Base-by-base conservation (phyloP, 1,140 invertebrate genomes). In the Aphelenchoides avenae region DNA sequence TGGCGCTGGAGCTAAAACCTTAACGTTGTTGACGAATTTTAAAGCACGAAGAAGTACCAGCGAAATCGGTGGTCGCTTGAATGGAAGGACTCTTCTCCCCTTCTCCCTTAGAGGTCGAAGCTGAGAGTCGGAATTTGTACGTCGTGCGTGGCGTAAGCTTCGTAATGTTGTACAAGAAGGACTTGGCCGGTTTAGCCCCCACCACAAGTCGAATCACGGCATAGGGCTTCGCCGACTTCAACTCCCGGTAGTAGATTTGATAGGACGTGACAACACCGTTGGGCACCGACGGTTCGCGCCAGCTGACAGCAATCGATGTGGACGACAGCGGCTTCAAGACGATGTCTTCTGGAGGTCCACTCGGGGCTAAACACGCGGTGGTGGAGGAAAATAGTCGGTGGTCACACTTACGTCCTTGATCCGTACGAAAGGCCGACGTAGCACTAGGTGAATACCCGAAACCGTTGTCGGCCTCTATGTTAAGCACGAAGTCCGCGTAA, bases 391-490 rank as follows among this genome's bases (percentile, higher is more conserved):
- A 15, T 61, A 1, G 15, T 3, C 7, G 18, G 13, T 61, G 15
- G n/a, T 67, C 11, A n/a, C 30, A 33, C 18, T 6, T 57, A 71
- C 65, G 50, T 30, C 50, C 53, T 34, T 71, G 39, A 20, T 73
- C 73, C 5, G 72, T 73, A 3, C 52, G 39, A 36, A 73, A 73
- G 5, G 39, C 33, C 6, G 50, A 41, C 29, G 57, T 66, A 5
- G 52, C 61, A 15, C 48, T 46, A 3, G 73, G 73, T 46, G 70
- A 71, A 50, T 68, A 75, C n/a, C 72, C 72, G 52, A 74, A 76
- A 27, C 57, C 55, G 42, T 74, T 74, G 18, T 74, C 68, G 13
- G 73, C 66, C 47, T 74, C 67, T n/a, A 75, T 59, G 27, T 58
- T 64, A n/a, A 75, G 37, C 42, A 48, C 52, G 39, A 64, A 70